Conservation (phyloP, 2,797 vertebrate species). For the Australoheros facetus region DNA sequence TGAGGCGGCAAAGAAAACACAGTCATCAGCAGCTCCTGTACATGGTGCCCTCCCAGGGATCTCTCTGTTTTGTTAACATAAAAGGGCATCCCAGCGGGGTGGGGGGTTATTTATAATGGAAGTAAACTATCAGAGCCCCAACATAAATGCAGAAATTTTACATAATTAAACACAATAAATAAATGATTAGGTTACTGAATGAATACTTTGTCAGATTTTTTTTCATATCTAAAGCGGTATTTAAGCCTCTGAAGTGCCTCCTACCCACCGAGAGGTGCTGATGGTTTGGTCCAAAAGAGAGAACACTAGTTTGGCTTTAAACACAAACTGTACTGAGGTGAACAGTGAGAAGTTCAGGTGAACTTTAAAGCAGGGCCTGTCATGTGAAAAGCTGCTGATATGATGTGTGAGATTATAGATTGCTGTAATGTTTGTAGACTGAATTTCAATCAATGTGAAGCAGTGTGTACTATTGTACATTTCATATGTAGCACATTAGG, state of each 20-base stretch:
- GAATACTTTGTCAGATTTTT: neutral
- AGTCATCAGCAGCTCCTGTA: constrained; percentile 9
- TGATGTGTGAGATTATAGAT: neutral
- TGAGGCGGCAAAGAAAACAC: constrained; percentile 31
- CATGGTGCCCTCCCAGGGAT: constrained; percentile 1
- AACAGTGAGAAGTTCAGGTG: neutral
- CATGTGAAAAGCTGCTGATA: neutral
- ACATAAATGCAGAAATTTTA: neutral
- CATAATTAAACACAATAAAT: neutral
- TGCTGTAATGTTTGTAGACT: neutral
- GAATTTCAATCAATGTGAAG: neutral
- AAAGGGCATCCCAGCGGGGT: neutral
- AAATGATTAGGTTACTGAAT: neutral
- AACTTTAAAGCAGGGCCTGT: neutral
- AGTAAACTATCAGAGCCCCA: neutral
- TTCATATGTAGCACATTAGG: neutral
- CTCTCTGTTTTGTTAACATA: constrained; percentile 3
- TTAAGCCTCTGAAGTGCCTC: neutral
- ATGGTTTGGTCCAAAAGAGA: neutral
- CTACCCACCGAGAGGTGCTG: neutral
- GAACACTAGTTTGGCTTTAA: neutral
- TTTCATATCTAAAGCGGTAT: neutral
- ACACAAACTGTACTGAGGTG: neutral
- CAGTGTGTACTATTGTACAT: neutral
- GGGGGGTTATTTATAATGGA: neutral